A percentile compares a stretch with the other conserved stretches of the same genome.
Evolutionary conservation across 2,888 invertebrate species (phyloP).

Genomic region (Punctoribates punctum): DNA sequence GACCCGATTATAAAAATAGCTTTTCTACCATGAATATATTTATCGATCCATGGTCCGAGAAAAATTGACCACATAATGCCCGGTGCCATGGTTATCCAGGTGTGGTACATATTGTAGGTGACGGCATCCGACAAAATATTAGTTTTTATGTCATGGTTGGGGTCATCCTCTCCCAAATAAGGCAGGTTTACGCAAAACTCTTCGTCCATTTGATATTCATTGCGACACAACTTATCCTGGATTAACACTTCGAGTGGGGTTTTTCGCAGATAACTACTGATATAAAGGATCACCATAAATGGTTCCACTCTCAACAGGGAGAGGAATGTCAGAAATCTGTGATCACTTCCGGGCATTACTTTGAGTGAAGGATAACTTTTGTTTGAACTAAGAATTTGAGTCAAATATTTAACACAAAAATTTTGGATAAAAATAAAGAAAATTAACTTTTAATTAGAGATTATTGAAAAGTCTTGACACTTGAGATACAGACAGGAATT

Average conservation of each 20-base stretch:
- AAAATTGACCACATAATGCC: slow-evolving; percentile 23
- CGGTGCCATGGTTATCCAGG: neutral
- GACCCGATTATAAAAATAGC: slow-evolving; percentile 16
- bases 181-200: neutral
- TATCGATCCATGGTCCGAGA: slow-evolving; percentile 10
- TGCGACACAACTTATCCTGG: slow-evolving; percentile 13
- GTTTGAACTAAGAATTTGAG: no score
- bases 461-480: neutral
- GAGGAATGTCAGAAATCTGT: neutral
- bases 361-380: no score
- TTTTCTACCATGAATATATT: slow-evolving; percentile 12
- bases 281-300: neutral
- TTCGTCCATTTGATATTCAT: neutral
- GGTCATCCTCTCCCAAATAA: neutral
- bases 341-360: neutral
- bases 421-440: neutral
- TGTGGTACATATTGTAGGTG: slow-evolving; percentile 25
- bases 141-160: neutral
- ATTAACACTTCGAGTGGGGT: slow-evolving; percentile 6
- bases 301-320: slow-evolving; percentile 17
- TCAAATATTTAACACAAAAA: no score
- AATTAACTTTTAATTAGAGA: neutral
- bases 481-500: no score
- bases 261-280: neutral
- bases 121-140: slow-evolving; percentile 6